Base-by-base conservation (phyloP, 2,113 vertebrate species). In the Damaliscus lunatus region DNA sequence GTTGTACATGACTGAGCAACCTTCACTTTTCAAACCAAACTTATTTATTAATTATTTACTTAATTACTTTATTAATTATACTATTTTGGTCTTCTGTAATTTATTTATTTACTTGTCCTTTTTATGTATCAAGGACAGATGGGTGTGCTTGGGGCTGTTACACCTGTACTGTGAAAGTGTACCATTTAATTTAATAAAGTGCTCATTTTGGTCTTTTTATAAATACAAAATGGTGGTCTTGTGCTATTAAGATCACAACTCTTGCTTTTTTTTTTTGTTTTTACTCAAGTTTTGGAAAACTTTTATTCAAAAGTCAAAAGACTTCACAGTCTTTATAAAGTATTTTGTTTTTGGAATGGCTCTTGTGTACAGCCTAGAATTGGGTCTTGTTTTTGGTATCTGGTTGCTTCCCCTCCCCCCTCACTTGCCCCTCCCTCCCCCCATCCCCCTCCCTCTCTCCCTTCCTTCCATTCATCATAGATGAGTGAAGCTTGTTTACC, bases 361-460 rank as follows among this genome's bases (percentile, higher is more conserved):
- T 62, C 19, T 46, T 31, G 7, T 16, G 13, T 88, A 19, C 12
- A n/a, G 62, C 84, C 14, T 53, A 31, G 8, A 21, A 25, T 0
- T 81, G 57, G 31, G 7, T 43, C 92, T 96, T 82, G 17, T 57
- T 81, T 55, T 60, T 86, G 60, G 4, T 27, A 29, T 21, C n/a
- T 16, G 17, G 0, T 33, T 29, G 50, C 40, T 13, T 57, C 33
- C 5, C 15, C 10, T 23, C 12, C 6, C 5, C 7, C 0, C 8
- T 12, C 23, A 8, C 57, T 33, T 64, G 4, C 21, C 25, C 59
- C 36, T 16, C 33, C 7, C 17, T 6, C 10, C 10, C 3, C 25
- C 19, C 0, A 0, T 43, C 7, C 2, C 6, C 4, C 7, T 31
- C 14, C 7, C 6, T 10, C 25, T 59, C 12, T 33, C 27, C 21